Evolutionary conservation across 2,888 invertebrate species (phyloP), one percentile per base, ranked within the genome.

Genomic region (Pardosa pseudoannulata): DNA sequence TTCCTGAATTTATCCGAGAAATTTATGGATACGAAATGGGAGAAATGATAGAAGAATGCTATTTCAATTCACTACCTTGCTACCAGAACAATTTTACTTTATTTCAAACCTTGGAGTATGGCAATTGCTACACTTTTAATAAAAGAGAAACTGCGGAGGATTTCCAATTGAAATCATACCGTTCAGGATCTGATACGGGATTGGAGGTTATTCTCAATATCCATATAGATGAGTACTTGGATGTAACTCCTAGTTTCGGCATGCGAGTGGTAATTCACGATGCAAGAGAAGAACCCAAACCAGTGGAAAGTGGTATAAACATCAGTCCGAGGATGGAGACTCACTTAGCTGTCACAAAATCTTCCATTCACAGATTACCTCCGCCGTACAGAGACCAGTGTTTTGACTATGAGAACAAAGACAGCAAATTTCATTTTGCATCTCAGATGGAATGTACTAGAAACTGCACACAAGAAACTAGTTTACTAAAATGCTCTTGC

Each of bases 231-330:
- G 80, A 87, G 31, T 89, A 89, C 46, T 16, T 88, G 11, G 70
- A 74, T 16, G 79, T 88, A 3, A 87, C 89, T 0, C 46, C 81
- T 23, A 79, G 73, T 39, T 71, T 88, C 2, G 89, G 89, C 0
- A 62, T 87, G 7, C 41, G 88, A 19, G 87, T 89, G 11, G 82
- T 89, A 62, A 73, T 89, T 11, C 89, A 89, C 75, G 50, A 72
- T 41, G 79, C 86, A 9, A 74, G 87, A 13, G 88, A 89, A 2
- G 39, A 70, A 28, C 79, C 86, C 6, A 64, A 86, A 27, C 86
- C 86, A 0, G 46, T 23, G 6, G 79, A 79, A 11, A 23, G 70
- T 27, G 86, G 86, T 0, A 16, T 79, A 0, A 75, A 79, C 36
- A 71, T 79, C 27, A 79, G 71, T 39, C 86, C 86, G 0, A 75